Evolutionary conservation across 2,113 vertebrate species (phyloP), one percentile per base, ranked within the genome.

Genomic region (Pluvianellus socialis): DNA sequence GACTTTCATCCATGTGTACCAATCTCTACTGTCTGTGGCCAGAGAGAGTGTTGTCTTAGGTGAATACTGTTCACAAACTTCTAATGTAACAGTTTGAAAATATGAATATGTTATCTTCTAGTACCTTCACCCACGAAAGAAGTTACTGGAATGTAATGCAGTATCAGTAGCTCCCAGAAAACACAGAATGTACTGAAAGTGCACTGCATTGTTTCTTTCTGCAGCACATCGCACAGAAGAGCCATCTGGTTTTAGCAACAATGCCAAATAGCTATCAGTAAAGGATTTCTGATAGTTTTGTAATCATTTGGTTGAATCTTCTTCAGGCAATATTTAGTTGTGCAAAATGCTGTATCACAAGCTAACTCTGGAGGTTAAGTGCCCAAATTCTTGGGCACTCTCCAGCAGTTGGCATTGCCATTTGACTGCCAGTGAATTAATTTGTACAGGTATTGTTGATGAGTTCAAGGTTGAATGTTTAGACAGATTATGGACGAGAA

Each of bases 371-470:
- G 53, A 62, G 66, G 6, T 56, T 59, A 56, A 53, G 3, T 44
- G 38, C 38, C 38, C 79, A 9, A 10, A 2, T 72, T 88, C 19
- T 67, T 83, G 53, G 18, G 13, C 26, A 21, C 8, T 62, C 7
- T 14, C 7, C 0, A 0, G 24, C 45, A 53, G 32, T 49, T 7
- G 6, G 9, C 14, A 33, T 75, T 7, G 8, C 42, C 15, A 4
- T 85, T 79, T 90, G 32, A 28, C 26, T 71, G 28, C 18, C 32
- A 72, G 0, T 56, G 47, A 65, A 67, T 72, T 9, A 82, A 61
- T 76, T 82, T 86, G 14, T 79, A 3, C 16, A 63, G 30, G 2
- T 79, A 20, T 49, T 61, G 27, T 74, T 79, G 16, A 45, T 32
- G 22, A 71, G 8, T 58, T 94, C 40, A 74, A 28, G 19, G 47